phyloP scores from a whole-genome alignment of 2,113 vertebrate species.

The Eurystomus gularis region DNA sequence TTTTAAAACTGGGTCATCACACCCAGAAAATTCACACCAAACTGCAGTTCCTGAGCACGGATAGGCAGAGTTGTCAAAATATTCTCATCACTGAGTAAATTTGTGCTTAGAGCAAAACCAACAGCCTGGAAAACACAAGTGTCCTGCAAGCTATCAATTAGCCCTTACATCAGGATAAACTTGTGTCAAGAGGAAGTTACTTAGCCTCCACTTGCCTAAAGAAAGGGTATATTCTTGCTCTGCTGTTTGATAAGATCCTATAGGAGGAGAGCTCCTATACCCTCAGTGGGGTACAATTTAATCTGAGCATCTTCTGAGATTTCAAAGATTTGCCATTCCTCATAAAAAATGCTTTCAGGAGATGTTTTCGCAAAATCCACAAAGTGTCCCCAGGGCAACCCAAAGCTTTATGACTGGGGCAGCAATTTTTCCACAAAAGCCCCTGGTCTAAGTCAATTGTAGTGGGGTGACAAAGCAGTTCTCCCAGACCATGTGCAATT shows the following conservation, averaged over 20 bases:
- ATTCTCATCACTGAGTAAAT: constrained; percentile 68
- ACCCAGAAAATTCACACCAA: constrained; percentile 70
- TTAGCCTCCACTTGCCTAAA: background rate
- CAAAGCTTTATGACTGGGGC: background rate
- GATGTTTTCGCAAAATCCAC: background rate
- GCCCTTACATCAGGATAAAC: constrained; percentile 17
- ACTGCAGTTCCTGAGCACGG: constrained; percentile 40
- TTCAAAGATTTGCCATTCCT: background rate
- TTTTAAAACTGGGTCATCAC: constrained; percentile 67
- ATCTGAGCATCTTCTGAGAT: background rate
- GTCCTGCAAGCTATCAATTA: constrained; percentile 64
- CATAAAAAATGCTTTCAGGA: background rate
- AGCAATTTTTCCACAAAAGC: background rate
- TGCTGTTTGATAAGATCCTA: background rate
- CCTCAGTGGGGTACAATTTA: background rate
- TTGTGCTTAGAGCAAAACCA: constrained; percentile 68
- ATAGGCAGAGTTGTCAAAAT: constrained; percentile 71
- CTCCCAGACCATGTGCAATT: background rate
- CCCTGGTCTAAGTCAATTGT: background rate
- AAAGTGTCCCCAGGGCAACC: background rate
- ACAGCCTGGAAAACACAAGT: constrained; percentile 67
- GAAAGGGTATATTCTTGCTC: background rate
- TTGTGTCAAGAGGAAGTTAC: constrained; percentile 51
- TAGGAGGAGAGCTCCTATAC: background rate
- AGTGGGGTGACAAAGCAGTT: background rate